Evolutionary conservation across 2,888 invertebrate species (phyloP).

Genomic region (Cryptocheilus praepositus): DNA sequence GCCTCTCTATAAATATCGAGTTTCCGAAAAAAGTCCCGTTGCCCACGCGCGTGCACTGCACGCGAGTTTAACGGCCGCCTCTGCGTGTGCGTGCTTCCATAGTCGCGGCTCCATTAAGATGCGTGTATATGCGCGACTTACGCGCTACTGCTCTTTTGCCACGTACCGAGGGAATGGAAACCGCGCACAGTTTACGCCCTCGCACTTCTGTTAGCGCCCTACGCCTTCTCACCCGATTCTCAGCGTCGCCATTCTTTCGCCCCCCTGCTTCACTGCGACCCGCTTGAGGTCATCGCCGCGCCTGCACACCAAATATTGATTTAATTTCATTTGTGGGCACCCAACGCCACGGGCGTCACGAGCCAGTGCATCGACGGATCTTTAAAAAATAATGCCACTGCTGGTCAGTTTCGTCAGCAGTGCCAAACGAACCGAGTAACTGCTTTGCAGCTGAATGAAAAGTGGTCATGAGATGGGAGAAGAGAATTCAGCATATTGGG

Average conservation of each 20-base stretch:
- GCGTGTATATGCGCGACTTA: constrained; percentile 3
- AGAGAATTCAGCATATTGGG: no score
- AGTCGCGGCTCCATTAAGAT: constrained; percentile 4
- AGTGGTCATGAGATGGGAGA: no score
- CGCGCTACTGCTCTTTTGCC: not conserved
- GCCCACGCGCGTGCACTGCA: constrained; percentile 49
- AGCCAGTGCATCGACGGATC: no score
- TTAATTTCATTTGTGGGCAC: no score
- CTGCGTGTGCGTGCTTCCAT: constrained; percentile 12
- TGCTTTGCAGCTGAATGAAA: no score
- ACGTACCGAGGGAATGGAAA: not conserved
- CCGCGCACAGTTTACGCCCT: constrained; percentile 17
- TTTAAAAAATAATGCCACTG: no score
- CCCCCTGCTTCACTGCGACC: no score
- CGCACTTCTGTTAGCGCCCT: constrained; percentile 9
- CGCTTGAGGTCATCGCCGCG: no score
- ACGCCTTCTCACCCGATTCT: constrained; percentile 1
- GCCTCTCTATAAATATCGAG: constrained; percentile 67
- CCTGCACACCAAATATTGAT: no score
- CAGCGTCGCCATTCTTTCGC: constrained; percentile 2
- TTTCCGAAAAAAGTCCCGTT: constrained; percentile 60
- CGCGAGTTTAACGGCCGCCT: constrained; percentile 44
- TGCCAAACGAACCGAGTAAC: no score
- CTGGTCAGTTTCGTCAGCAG: no score
- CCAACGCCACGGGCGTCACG: no score